phyloP scores from a whole-genome alignment of 2,888 invertebrate genomes.

The Xanthia icteritia region DNA sequence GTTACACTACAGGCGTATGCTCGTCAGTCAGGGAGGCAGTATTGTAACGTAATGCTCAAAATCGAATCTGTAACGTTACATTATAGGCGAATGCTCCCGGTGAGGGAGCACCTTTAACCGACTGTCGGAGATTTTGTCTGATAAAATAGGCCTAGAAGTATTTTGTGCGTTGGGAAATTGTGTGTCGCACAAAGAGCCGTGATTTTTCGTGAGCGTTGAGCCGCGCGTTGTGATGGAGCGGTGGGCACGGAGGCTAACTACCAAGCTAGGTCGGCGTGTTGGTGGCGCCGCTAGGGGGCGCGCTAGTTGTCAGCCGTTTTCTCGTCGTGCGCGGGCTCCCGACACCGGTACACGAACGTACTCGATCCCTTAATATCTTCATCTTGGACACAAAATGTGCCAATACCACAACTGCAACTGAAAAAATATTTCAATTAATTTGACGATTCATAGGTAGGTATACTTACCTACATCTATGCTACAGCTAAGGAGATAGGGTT shows the following conservation, averaged over 20 bases:
- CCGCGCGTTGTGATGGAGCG: conserved; percentile 32
- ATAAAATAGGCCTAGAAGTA: background rate
- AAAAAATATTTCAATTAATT: conserved; percentile 46
- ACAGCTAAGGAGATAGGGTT: background rate
- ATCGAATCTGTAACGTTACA: too few species aligned
- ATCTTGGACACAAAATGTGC: conserved; percentile 58
- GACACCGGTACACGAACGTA: conserved; percentile 70
- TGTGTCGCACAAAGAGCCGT: background rate
- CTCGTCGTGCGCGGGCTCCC: conserved; percentile 11
- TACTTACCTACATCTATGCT: background rate
- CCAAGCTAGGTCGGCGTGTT: conserved; percentile 41
- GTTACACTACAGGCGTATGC: too few species aligned
- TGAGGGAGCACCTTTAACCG: background rate
- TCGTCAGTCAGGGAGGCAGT: too few species aligned
- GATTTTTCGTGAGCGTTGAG: conserved; percentile 13
- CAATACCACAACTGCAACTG: conserved; percentile 75
- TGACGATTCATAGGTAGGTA: background rate
- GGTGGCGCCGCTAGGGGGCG: conserved; percentile 15
- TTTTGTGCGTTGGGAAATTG: background rate
- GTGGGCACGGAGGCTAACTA: conserved; percentile 48
- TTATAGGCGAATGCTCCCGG: too few species aligned
- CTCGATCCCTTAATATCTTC: conserved; percentile 64
- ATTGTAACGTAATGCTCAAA: too few species aligned
- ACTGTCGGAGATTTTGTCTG: background rate
- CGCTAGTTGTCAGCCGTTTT: conserved; percentile 60